phyloP scores from a whole-genome alignment of 1,140 invertebrate species.

The Bombus confusus region DNA sequence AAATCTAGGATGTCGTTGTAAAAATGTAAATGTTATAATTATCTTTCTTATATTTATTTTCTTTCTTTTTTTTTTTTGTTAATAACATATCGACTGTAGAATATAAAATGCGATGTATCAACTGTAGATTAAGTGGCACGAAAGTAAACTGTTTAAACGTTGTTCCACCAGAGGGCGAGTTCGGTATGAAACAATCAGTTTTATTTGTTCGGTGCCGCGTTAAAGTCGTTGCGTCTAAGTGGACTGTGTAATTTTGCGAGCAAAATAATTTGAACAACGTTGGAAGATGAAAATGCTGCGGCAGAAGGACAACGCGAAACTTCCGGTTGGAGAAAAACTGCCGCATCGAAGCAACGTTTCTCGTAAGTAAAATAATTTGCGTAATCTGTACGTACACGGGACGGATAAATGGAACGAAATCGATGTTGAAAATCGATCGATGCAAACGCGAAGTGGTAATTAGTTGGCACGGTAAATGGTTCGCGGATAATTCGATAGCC shows the following conservation, averaged over 20 bases:
- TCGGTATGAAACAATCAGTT: background rate
- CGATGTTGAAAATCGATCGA: background rate
- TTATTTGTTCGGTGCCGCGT: background rate
- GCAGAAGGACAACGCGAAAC: background rate
- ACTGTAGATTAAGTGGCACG: background rate
- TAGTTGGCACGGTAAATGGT: background rate
- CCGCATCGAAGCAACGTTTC: too few species aligned
- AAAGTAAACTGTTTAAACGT: background rate
- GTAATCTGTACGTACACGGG: background rate
- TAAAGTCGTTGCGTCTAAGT: background rate
- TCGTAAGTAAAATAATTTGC: background rate
- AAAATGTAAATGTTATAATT: conserved; percentile 36
- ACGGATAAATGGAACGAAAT: background rate
- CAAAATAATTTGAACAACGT: background rate
- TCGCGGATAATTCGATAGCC: too few species aligned
- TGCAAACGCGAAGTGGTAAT: too few species aligned
- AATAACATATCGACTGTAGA: background rate
- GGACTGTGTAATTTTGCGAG: background rate
- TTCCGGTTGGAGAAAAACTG: too few species aligned
- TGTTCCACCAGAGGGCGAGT: background rate
- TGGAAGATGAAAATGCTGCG: too few species aligned
- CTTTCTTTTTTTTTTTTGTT: background rate
- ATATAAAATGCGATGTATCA: background rate
- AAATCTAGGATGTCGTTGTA: conserved; percentile 8
- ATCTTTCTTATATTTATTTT: conserved; percentile 5